phyloP scores from a whole-genome alignment of 2,888 invertebrate genomes.

The Diachrysia chrysitis region DNA sequence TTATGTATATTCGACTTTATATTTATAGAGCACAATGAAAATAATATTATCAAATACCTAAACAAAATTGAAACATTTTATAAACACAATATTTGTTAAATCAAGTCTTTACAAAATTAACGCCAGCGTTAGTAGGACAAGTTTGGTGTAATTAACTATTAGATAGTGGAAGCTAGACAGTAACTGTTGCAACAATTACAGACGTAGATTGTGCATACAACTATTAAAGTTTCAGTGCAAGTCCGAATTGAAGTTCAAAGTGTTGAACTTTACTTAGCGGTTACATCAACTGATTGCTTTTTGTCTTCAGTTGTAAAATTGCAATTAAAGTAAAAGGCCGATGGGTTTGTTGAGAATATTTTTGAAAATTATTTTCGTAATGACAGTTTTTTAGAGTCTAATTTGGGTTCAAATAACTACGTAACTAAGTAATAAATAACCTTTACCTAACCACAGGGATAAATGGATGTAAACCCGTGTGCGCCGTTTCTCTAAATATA shows the following conservation, averaged over 20 bases:
- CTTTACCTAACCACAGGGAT: too few relatives aligned
- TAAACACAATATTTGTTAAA: neutral
- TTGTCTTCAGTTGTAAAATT: slow-evolving; percentile 42
- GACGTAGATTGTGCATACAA: slow-evolving; percentile 20
- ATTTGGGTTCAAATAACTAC: too few relatives aligned
- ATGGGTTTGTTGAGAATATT: slow-evolving; percentile 29
- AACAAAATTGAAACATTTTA: neutral
- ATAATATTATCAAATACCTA: too few relatives aligned
- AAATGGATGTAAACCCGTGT: too few relatives aligned
- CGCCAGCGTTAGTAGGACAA: neutral
- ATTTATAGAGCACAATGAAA: too few relatives aligned
- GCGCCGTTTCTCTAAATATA: too few relatives aligned
- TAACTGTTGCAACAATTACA: slow-evolving; percentile 19
- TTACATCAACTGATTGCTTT: slow-evolving; percentile 50
- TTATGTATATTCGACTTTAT: too few relatives aligned
- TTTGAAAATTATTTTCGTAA: too few relatives aligned
- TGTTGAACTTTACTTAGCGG: slow-evolving; percentile 36
- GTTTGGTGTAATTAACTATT: slow-evolving; percentile 8
- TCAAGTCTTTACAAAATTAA: neutral
- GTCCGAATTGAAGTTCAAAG: slow-evolving; percentile 37
- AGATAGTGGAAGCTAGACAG: slow-evolving; percentile 13
- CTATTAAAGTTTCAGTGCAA: slow-evolving; percentile 38
- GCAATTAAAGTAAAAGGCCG: slow-evolving; percentile 52
- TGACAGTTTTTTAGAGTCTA: too few relatives aligned
- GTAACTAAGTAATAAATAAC: too few relatives aligned